Evolutionary conservation across 2,888 invertebrate species (phyloP).

Genomic region (Himalopsyche japonica): DNA sequence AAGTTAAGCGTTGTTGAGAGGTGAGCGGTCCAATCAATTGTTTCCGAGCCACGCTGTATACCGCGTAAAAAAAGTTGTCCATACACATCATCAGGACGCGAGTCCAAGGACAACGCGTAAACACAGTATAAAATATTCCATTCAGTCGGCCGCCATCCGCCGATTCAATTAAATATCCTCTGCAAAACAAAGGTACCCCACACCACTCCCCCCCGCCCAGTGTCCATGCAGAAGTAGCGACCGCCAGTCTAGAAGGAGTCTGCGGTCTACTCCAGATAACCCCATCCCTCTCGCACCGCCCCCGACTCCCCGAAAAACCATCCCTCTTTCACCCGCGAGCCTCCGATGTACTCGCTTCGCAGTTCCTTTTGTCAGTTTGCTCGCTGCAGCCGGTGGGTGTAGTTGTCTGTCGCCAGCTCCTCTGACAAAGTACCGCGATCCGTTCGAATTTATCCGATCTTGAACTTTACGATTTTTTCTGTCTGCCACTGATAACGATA

Average conservation of each 20-base stretch:
- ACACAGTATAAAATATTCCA: conserved; percentile 25
- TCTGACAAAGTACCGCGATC: background rate
- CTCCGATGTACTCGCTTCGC: background rate
- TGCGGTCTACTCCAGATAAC: conserved; percentile 8
- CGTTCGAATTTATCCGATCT: background rate
- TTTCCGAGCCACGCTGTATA: background rate
- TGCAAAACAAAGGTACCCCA: conserved; percentile 30
- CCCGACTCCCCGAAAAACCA: background rate
- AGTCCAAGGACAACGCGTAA: background rate
- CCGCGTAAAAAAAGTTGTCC: background rate
- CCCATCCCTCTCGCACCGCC: background rate
- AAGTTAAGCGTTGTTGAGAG: too few species aligned
- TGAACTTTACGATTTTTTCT: conserved; percentile 9
- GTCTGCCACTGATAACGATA: conserved; percentile 21
- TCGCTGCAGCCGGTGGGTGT: conserved; percentile 3
- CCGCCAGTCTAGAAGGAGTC: conserved; percentile 16
- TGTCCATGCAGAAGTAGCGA: background rate
- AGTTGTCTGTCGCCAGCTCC: background rate
- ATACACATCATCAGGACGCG: background rate
- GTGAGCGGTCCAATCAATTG: too few species aligned
- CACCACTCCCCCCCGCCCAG: background rate
- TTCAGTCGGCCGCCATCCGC: conserved; percentile 18
- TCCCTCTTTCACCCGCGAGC: background rate
- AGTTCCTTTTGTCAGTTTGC: conserved; percentile 10
- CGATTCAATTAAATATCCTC: conserved; percentile 31